Percentiles rank a stretch among this genome's conserved stretches.
Evolutionary conservation across 2,113 vertebrate species (phyloP).

Genomic region (Piliocolobus tephrosceles): DNA sequence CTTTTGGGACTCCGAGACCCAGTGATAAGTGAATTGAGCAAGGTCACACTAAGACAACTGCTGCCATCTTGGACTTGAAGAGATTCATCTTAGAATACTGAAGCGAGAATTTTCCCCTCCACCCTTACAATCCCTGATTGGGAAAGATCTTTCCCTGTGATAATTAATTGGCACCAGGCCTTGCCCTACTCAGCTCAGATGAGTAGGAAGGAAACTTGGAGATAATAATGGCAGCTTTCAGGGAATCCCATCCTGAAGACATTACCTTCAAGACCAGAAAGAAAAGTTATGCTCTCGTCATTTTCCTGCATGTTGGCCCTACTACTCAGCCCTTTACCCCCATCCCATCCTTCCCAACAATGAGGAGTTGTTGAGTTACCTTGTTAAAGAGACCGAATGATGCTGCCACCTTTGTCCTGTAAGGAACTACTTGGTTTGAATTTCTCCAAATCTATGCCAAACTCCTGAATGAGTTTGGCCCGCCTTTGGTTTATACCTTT

Average conservation of each 20-base stretch:
- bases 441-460: background rate
- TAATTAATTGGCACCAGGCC: background rate
- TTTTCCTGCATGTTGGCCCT: too few species aligned
- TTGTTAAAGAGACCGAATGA: background rate
- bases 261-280: background rate
- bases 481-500: background rate
- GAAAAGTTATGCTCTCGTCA: accelerated
- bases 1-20: background rate
- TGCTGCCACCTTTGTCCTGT: background rate
- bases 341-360: too few species aligned
- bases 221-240: background rate
- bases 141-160: background rate
- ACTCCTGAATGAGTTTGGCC: background rate
- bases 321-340: accelerated
- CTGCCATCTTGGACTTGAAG: background rate
- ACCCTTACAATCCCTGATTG: background rate
- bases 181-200: background rate
- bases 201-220: background rate
- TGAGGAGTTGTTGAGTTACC: background rate
- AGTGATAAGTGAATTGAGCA: background rate
- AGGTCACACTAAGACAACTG: background rate
- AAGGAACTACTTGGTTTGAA: background rate
- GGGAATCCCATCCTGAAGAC: background rate
- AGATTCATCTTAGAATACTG: background rate
- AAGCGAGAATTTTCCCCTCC: too few species aligned